Percentiles rank a stretch among this genome's conserved stretches.
Conservation (phyloP, 2,888 invertebrate genomes). For the Tetropium fuscum region DNA sequence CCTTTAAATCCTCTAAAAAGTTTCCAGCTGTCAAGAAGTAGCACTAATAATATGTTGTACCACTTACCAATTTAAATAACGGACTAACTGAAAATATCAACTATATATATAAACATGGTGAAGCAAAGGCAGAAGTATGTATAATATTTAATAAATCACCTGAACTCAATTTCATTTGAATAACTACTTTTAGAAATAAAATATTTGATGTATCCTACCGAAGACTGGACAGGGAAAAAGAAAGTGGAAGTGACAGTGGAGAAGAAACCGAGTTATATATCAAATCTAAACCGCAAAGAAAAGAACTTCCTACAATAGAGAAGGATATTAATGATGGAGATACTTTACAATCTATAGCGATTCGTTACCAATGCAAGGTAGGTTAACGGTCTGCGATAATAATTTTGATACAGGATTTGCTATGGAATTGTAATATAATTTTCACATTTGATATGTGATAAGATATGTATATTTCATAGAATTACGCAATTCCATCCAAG, state of each 20-base stretch:
- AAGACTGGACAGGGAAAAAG: conserved; percentile 54
- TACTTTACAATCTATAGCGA: conserved; percentile 82
- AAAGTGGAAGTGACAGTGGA: conserved; percentile 52
- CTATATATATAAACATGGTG: conserved; percentile 40
- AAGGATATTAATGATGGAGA: conserved; percentile 82
- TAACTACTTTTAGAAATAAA: conserved; percentile 40
- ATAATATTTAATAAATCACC: not conserved
- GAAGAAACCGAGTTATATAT: conserved; percentile 62
- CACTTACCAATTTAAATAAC: not conserved
- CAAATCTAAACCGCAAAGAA: conserved; percentile 62
- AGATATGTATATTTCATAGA: too few relatives aligned
- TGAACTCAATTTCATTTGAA: conserved; percentile 2
- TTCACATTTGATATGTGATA: too few relatives aligned
- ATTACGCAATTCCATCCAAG: too few relatives aligned
- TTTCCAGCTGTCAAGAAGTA: conserved; percentile 10
- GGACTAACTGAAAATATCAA: too few relatives aligned
- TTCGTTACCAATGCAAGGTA: conserved; percentile 83
- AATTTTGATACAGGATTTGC: too few relatives aligned
- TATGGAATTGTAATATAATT: too few relatives aligned
- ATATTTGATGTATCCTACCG: conserved; percentile 43
- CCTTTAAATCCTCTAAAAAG: not conserved
- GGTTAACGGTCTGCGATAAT: too few relatives aligned
- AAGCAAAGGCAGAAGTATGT: conserved; percentile 49
- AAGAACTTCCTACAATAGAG: conserved; percentile 76
- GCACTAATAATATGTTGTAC: not conserved